These are phyloP conservation scores for Molossus alvarezi DNA, from an alignment of 2,797 vertebrate species.

Conservation along the genomic window DNA sequence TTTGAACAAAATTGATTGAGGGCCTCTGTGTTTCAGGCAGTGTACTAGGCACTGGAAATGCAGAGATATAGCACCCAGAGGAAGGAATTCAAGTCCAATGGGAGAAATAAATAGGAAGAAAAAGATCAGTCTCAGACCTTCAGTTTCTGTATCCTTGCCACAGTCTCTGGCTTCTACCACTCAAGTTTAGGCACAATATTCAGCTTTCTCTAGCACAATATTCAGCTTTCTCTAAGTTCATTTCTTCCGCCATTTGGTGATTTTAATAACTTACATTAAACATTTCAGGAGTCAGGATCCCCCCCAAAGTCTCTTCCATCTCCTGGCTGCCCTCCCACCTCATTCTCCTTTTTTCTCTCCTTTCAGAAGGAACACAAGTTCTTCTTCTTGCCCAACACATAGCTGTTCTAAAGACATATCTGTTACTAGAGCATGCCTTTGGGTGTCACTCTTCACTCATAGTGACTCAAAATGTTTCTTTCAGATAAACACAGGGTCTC, in stretches of 20 bases:
- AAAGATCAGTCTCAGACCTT: background rate
- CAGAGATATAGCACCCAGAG: background rate
- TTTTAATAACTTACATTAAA: background rate
- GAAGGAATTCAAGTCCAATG: background rate
- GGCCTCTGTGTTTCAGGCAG: background rate
- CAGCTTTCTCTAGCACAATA: background rate
- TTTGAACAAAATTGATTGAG: background rate
- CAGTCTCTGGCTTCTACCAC: background rate
- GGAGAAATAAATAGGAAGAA: constrained; percentile 19
- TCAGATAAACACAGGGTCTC: constrained; percentile 11
- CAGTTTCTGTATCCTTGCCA: background rate
- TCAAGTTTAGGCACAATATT: background rate
- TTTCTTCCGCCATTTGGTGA: background rate
- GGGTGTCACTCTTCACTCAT: background rate
- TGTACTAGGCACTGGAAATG: background rate
- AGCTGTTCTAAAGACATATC: background rate
- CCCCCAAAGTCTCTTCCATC: background rate
- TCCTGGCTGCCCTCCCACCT: background rate
- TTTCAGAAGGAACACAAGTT: background rate
- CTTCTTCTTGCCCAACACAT: background rate
- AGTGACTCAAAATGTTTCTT: constrained; percentile 70
- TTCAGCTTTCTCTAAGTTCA: background rate
- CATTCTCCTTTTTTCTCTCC: background rate
- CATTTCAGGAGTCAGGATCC: background rate
- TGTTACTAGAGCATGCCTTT: background rate